Base-by-base conservation (phyloP, 2,797 vertebrate species). In the Euphonia xanthogaster region DNA sequence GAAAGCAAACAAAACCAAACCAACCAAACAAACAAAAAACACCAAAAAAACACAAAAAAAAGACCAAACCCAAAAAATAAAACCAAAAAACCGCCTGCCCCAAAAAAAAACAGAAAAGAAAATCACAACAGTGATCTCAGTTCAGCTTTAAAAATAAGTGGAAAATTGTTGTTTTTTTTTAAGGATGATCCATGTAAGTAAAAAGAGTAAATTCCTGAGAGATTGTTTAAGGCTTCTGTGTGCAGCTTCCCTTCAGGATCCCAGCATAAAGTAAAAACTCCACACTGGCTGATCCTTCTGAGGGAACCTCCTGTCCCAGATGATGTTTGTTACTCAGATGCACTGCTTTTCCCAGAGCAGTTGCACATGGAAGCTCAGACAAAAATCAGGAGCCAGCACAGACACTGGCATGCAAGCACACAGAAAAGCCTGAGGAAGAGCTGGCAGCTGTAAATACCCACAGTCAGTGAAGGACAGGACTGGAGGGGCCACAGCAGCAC, bases 131-230 rank as follows among this genome's bases (percentile, higher is more conserved):
- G 7, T 16, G 2, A 55, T 10, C 30, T 77, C 37, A 39, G 15
- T 78, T 75, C n/a, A 57, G 33, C 37, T 76, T 79, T 31, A 82
- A 94, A 97, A 93, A 86, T 33, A 79, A 65, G 14, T 51, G 40
- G 47, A 79, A 54, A 86, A 63, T 14, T 35, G 16, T 18, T 6
- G 42, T 10, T 3, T 62, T 58, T 76, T 55, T 65, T 27, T 50
- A 23, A 85, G 13, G 11, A 54, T 51, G 17, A 68, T 44, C 31
- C 33, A 22, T 10, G 1, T 40, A 63, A 67, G 14, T 21, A 45
- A 67, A 76, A 85, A 61, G 8, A 62, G 8, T 65, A 62, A 76
- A 67, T n/a, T 23, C 24, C 40, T 9, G 12, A 76, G 7, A 72
- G n/a, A 58, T 80, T 57, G 70, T 75, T 86, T 68, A 61, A 48